Evolutionary conservation across 2,797 vertebrate genomes (phyloP).

Genomic region (Cossypha heuglini): DNA sequence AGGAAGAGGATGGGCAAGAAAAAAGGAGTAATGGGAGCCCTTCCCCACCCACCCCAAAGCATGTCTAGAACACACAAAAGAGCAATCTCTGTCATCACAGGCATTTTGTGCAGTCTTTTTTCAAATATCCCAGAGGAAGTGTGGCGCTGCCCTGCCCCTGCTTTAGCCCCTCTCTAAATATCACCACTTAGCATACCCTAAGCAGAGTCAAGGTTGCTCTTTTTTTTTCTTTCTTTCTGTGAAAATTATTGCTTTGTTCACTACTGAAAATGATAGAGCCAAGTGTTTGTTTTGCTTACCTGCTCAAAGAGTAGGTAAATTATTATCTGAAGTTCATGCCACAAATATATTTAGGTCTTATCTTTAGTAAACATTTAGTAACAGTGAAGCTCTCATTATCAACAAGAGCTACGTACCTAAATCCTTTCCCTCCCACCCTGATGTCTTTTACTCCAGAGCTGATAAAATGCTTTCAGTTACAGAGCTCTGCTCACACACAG

Average conservation of each 20-base stretch:
- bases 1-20: not conserved
- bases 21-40: not conserved
- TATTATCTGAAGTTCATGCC: constrained; percentile 64
- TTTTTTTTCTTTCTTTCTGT: not conserved
- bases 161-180: constrained; percentile 18
- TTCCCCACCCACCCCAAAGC: not conserved
- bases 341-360: constrained; percentile 65
- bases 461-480: constrained; percentile 42
- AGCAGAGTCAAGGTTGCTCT: constrained; percentile 22
- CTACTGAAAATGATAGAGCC: not conserved
- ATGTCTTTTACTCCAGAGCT: constrained; percentile 27
- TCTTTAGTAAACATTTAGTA: constrained; percentile 66
- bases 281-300: constrained; percentile 60
- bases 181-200: not conserved
- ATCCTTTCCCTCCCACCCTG: not conserved
- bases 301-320: constrained; percentile 58
- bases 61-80: not conserved
- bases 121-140: not conserved
- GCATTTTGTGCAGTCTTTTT: not conserved
- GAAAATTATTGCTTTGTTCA: constrained; percentile 36
- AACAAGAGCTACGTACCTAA: constrained; percentile 51
- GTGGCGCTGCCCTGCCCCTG: not conserved
- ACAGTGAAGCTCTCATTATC: constrained; percentile 65
- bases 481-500: not conserved
- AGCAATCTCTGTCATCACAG: not conserved